A percentile compares a stretch with the other conserved stretches of the same genome.
Evolutionary conservation across 2,888 invertebrate genomes (phyloP).

Genomic region (Pherbina coryleti): DNA sequence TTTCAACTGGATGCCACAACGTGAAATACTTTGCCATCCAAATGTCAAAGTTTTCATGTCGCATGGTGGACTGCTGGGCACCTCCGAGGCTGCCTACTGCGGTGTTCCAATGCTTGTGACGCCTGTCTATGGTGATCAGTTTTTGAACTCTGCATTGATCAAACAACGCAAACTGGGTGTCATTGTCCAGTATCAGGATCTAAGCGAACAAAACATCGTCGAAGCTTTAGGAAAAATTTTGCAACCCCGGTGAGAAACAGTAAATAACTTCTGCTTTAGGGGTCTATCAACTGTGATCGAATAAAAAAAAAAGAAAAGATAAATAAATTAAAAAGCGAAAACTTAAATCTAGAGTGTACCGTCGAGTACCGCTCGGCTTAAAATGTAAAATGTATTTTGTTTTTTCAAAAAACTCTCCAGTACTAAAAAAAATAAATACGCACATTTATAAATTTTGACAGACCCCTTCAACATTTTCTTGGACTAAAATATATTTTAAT

Average conservation of each 20-base stretch:
- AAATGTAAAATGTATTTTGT: too few relatives aligned
- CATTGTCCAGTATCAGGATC: slow-evolving; percentile 69
- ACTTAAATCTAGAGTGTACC: too few relatives aligned
- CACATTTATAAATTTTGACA: too few relatives aligned
- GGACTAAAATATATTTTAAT: neutral
- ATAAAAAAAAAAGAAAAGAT: too few relatives aligned
- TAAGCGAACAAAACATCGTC: slow-evolving; percentile 71
- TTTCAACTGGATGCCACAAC: slow-evolving; percentile 78
- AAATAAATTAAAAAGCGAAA: too few relatives aligned
- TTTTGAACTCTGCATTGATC: slow-evolving; percentile 72
- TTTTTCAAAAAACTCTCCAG: too few relatives aligned
- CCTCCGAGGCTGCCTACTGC: slow-evolving; percentile 75
- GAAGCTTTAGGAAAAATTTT: slow-evolving; percentile 69
- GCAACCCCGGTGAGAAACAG: slow-evolving; percentile 46
- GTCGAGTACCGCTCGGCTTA: too few relatives aligned
- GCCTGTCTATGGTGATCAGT: slow-evolving; percentile 78
- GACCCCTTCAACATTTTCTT: neutral
- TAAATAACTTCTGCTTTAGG: neutral
- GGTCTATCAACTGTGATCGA: too few relatives aligned
- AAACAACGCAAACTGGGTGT: slow-evolving; percentile 72
- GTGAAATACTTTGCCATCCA: slow-evolving; percentile 78
- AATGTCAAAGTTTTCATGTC: slow-evolving; percentile 77
- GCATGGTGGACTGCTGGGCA: slow-evolving; percentile 79
- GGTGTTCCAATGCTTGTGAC: slow-evolving; percentile 76
- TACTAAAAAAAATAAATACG: too few relatives aligned